phyloP scores from a whole-genome alignment of 2,888 invertebrate genomes.

The Dynastes tityus region DNA sequence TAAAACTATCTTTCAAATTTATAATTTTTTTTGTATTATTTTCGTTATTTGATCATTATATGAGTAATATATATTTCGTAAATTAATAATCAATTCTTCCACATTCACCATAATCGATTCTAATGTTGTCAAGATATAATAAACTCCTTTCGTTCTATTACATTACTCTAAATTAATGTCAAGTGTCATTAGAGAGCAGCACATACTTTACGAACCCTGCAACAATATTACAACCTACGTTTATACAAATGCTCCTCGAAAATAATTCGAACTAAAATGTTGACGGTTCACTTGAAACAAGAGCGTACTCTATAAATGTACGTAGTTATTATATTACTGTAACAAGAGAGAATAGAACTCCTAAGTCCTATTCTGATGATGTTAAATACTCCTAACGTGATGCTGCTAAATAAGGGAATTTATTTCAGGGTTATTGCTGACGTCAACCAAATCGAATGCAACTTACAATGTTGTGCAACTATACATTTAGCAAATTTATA shows the following conservation, averaged over 20 bases:
- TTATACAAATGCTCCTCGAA: slow-evolving; percentile 3
- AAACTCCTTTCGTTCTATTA: too few relatives aligned
- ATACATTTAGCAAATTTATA: neutral
- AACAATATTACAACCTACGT: neutral
- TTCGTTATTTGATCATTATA: too few relatives aligned
- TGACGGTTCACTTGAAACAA: slow-evolving; percentile 27
- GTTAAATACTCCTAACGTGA: slow-evolving; percentile 17
- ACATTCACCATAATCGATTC: too few relatives aligned
- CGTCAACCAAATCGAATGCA: slow-evolving; percentile 15
- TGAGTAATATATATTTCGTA: too few relatives aligned
- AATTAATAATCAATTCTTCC: too few relatives aligned
- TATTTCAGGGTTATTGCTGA: neutral
- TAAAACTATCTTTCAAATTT: too few relatives aligned
- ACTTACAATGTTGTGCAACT: neutral
- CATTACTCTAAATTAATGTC: too few relatives aligned
- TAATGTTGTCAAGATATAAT: too few relatives aligned
- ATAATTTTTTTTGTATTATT: too few relatives aligned
- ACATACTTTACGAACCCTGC: neutral
- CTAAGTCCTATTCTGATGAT: slow-evolving; percentile 18
- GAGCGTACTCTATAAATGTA: slow-evolving; percentile 22
- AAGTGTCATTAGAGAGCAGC: too few relatives aligned
- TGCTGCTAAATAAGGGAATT: slow-evolving; percentile 22
- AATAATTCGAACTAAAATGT: slow-evolving; percentile 29
- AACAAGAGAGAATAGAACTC: slow-evolving; percentile 17
- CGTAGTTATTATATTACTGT: slow-evolving; percentile 36